Base-by-base conservation (phyloP, 2,113 vertebrate genomes). In the Salvelinus alpinus region DNA sequence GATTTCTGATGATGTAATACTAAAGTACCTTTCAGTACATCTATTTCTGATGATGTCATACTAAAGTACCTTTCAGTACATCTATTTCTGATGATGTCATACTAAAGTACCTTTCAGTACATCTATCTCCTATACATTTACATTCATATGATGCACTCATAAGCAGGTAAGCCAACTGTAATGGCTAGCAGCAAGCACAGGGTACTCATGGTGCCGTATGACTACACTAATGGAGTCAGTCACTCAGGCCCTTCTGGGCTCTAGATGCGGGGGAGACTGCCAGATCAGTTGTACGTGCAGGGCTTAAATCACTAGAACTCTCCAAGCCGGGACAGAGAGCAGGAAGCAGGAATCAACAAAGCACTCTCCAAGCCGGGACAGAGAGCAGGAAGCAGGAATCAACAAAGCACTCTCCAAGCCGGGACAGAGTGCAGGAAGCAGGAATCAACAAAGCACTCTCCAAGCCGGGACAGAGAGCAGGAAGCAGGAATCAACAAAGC, bases 101-200 rank as follows among this genome's bases (percentile, higher is more conserved):
- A 27, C 22, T 14, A 62, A 62, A 11, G 20, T 62, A 62, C 3
- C 11, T 27, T 13, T 25, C 64, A 34, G 11, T 3, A 2, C 13
- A 14, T 14, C 25, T n/a, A 65, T 20, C 20, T 22, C n/a, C 60
- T 24, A 24, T 12, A 24, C 22, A 64, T 24, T 7, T 22, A 38
- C 60, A 64, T 64, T 25, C 20, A 24, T 64, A 25, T 64, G 60
- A 64, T 24, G 22, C 60, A 24, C 18, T 62, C 22, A 22, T 6
- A 8, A n/a, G 38, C 8, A 9, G 7, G 38, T 38, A 8, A 84
- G 22, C n/a, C n/a, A 11, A n/a, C 60, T 22, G 60, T 22, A 64
- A 12, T n/a, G n/a, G 60, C 59, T 64, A 1, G 60, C 60, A 38
- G 38, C 38, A 38, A 38, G 38, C 86, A 91, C 85, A 83, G 74